phyloP scores from a whole-genome alignment of 1,140 invertebrate species.

The Drosophila mauritiana region DNA sequence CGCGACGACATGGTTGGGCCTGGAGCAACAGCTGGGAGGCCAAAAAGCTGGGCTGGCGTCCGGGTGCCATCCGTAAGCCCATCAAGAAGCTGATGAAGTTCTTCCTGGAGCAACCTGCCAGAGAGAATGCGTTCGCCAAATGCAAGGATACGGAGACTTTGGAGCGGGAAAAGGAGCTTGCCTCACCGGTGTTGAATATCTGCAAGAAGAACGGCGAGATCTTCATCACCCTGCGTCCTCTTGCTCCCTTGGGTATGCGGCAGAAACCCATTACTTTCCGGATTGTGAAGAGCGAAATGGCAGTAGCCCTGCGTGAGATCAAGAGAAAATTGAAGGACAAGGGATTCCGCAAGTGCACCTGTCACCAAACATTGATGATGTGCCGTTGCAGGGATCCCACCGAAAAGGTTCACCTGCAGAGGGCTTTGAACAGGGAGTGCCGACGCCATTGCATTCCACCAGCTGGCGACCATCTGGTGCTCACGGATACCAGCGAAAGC shows the following conservation, averaged over 20 bases:
- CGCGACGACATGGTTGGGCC: slow-evolving; percentile 73
- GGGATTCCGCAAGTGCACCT: slow-evolving; percentile 73
- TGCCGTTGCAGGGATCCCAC: slow-evolving; percentile 61
- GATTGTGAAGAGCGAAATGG: slow-evolving; percentile 66
- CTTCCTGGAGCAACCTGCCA: slow-evolving; percentile 58
- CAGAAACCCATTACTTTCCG: slow-evolving; percentile 69
- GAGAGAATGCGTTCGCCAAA: slow-evolving; percentile 13
- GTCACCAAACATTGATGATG: slow-evolving; percentile 60
- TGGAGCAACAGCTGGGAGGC: slow-evolving; percentile 54
- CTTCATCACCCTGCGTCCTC: slow-evolving; percentile 60
- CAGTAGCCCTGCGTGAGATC: slow-evolving; percentile 47
- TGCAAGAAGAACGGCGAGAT: slow-evolving; percentile 73
- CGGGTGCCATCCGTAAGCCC: slow-evolving; percentile 70
- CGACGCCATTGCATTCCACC: slow-evolving; percentile 34
- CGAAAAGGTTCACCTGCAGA: slow-evolving; percentile 54
- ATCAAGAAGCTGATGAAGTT: slow-evolving; percentile 75
- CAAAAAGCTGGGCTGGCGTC: slow-evolving; percentile 64
- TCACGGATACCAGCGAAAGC: slow-evolving; percentile 77
- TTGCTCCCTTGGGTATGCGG: slow-evolving; percentile 8
- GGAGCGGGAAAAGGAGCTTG: slow-evolving; percentile 21
- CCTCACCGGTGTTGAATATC: slow-evolving; percentile 59
- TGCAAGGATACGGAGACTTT: slow-evolving; percentile 10
- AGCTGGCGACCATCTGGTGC: slow-evolving; percentile 44
- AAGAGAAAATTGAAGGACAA: slow-evolving; percentile 62
- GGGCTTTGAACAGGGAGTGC: slow-evolving; percentile 62